phyloP scores from a whole-genome alignment of 1,140 invertebrate species.

The Tetranychus cinnabarinus region DNA sequence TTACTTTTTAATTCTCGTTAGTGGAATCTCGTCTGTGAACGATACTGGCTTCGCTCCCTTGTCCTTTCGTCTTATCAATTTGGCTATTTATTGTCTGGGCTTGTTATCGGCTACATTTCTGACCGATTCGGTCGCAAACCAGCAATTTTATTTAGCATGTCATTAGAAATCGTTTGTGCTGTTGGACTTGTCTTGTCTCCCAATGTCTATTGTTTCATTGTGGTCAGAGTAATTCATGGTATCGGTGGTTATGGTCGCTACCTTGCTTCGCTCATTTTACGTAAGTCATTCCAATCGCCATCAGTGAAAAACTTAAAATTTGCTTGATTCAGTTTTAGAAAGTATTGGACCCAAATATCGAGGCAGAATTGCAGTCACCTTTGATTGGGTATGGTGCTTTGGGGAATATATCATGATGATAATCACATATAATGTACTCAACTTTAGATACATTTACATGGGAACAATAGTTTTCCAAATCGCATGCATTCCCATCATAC shows the following conservation, averaged over 20 bases:
- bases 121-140: constrained; percentile 33
- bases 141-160: not conserved
- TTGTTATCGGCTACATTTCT: constrained; percentile 49
- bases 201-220: not conserved
- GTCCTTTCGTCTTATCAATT: constrained; percentile 56
- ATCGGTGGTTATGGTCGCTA: not conserved
- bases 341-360: constrained; percentile 50
- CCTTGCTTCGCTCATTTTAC: constrained; percentile 1
- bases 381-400: constrained; percentile 48
- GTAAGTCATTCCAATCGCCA: not conserved
- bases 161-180: not conserved
- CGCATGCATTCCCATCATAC: not conserved
- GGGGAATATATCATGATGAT: not conserved
- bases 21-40: constrained; percentile 48
- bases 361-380: constrained; percentile 40
- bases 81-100: constrained; percentile 50
- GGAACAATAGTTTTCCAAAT: too few relatives aligned
- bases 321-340: constrained; percentile 36
- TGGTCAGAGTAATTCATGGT: not conserved
- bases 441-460: not conserved
- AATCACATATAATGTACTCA: not conserved
- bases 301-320: not conserved
- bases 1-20: constrained; percentile 15
- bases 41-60: constrained; percentile 34
- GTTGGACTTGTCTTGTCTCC: not conserved